Base-by-base conservation (phyloP, 2,888 invertebrate genomes). In the Eristalis intricaria region DNA sequence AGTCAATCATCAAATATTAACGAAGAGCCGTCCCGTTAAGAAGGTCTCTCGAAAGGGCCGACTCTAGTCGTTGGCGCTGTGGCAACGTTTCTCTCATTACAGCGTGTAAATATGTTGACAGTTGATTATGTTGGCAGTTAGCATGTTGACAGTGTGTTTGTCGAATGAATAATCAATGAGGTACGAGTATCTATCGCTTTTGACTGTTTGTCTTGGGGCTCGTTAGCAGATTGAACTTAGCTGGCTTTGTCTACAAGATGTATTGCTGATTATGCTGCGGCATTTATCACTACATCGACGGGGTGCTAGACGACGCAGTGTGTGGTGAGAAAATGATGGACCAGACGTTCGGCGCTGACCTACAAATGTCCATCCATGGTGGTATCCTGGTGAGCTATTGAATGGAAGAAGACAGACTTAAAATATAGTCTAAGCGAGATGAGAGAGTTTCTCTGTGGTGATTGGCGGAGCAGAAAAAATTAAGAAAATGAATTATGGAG, bases 1-100 rank as follows among this genome's bases (percentile, higher is more conserved):
- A 69, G 65, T 38, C 23, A 69, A 70, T 71, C 70, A 60, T 82
- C 68, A 82, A 82, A 82, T 76, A 82, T 82, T 70, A 76, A 82
- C 75, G 76, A 50, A 50, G 19, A 19, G 50, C 50, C 50, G 50
- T 7, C 19, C 69, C 58, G 70, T 69, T 82, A 76, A 75, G 29
- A 22, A 11, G 58, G 56, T 38, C 35, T 19, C 10, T 23, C 38
- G 50, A 7, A n/a, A 19, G 1, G 50, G 19, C 50, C 15, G 13
- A 29, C 29, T 2, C 19, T 50, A 26, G n/a, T 68, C 23, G 26
- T 26, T 26, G 15, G 13, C 56, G 40, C 29, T 19, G 15, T 29
- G 10, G 32, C 58, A 56, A 40, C 56, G 64, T 79, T 71, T 74
- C 63, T 29, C 35, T 29, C 61, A 56, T 81, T 74, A 75, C 63